Evolutionary conservation across 2,113 vertebrate species (phyloP).

Genomic region (Peromyscus polionotus): DNA sequence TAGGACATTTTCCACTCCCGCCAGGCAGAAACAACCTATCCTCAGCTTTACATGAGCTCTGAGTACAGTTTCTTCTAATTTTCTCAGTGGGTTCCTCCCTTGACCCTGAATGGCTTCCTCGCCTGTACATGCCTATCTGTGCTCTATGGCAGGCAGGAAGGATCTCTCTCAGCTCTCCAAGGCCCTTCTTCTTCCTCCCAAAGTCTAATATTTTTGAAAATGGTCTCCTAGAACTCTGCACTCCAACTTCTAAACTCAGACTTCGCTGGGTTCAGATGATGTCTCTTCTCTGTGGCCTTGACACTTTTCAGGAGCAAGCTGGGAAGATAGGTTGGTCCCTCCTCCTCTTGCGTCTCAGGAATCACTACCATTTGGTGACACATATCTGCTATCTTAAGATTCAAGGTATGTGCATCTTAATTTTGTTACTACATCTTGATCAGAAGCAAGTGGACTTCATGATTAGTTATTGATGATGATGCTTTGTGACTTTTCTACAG

Average conservation of each 20-base stretch:
- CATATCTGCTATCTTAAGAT: not conserved
- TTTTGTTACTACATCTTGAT: slow-evolving; percentile 19
- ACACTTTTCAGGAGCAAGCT: not conserved
- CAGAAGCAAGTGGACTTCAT: not conserved
- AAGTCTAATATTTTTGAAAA: not conserved
- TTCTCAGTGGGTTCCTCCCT: not conserved
- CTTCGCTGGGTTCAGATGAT: not conserved
- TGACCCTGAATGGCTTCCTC: not conserved
- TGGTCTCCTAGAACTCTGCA: not conserved
- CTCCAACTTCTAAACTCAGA: not conserved
- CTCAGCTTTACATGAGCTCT: not conserved
- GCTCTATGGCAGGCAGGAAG: too few relatives aligned
- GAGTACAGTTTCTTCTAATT: not conserved
- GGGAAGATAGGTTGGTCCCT: not conserved
- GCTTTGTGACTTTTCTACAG: not conserved
- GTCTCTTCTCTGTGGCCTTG: too few relatives aligned
- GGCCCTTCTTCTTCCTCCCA: not conserved
- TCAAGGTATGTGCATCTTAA: not conserved
- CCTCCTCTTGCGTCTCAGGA: not conserved
- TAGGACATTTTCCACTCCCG: not conserved
- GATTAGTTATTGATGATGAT: not conserved
- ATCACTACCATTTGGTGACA: not conserved
- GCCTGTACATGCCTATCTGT: not conserved
- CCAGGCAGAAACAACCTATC: not conserved
- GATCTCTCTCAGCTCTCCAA: not conserved